These are phyloP conservation scores for Acomys russatus DNA, from an alignment of 2,797 vertebrate species.

Conservation along the genomic window DNA sequence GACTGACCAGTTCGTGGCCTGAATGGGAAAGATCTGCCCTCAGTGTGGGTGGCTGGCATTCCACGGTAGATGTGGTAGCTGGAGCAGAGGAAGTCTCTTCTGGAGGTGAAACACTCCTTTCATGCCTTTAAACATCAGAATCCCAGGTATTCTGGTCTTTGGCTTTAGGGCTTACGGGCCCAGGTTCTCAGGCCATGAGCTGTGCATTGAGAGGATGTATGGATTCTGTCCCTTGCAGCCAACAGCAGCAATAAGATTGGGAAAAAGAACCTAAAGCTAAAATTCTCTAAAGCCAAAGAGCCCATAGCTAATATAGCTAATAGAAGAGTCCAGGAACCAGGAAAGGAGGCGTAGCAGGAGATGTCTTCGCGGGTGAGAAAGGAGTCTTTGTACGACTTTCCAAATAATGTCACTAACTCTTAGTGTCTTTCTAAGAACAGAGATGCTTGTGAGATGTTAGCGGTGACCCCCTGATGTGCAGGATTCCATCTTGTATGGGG, in stretches of 20 bases:
- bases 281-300: constrained; percentile 36
- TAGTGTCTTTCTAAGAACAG: not conserved
- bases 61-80: too few relatives aligned
- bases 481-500: not conserved
- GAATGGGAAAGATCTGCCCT: not conserved
- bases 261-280: constrained; percentile 11
- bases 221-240: not conserved
- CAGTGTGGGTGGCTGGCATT: not conserved
- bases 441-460: constrained; percentile 16
- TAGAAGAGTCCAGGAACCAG: not conserved
- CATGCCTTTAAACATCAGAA: not conserved
- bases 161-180: not conserved
- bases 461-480: not conserved
- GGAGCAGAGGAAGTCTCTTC: not conserved
- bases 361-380: not conserved
- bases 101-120: not conserved
- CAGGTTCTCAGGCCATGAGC: not conserved
- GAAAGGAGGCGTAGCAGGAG: not conserved
- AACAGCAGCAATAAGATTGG: not conserved
- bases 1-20: too few relatives aligned
- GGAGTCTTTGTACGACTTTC: not conserved
- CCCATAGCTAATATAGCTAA: not conserved
- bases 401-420: not conserved
- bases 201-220: not conserved
- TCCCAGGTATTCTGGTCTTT: not conserved